A percentile compares a stretch with the other conserved stretches of the same genome.
phyloP scores from a whole-genome alignment of 2,888 invertebrate species.

The Selenia dentaria region DNA sequence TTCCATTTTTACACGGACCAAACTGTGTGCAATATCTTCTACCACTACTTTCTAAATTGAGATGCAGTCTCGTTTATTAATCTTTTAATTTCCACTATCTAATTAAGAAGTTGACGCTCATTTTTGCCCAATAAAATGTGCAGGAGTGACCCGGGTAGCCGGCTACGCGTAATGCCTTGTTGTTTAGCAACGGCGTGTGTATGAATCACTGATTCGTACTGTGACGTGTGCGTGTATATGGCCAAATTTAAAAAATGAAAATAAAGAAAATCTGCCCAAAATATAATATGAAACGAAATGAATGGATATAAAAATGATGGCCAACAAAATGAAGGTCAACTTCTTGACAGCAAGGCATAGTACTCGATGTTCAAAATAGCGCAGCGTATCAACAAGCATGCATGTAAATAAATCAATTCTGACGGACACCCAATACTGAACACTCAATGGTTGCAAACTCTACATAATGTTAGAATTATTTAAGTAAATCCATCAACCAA shows the following conservation, averaged over 20 bases:
- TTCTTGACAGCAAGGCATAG: slow-evolving; percentile 92
- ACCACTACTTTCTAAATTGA: slow-evolving; percentile 82
- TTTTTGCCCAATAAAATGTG: slow-evolving; percentile 88
- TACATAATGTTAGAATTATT: slow-evolving; percentile 21
- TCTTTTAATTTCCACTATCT: slow-evolving; percentile 74
- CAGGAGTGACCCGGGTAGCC: slow-evolving; percentile 81
- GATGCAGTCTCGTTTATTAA: slow-evolving; percentile 72
- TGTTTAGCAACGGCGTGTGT: slow-evolving; percentile 75
- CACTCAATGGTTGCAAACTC: slow-evolving; percentile 18
- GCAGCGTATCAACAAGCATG: slow-evolving; percentile 82
- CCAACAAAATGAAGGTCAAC: slow-evolving; percentile 97
- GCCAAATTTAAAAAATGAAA: slow-evolving; percentile 73
- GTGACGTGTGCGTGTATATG: slow-evolving; percentile 69
- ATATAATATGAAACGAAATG: slow-evolving; percentile 80
- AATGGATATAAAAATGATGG: slow-evolving; percentile 90
- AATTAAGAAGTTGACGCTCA: slow-evolving; percentile 94
- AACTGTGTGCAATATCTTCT: slow-evolving; percentile 78
- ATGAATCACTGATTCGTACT: slow-evolving; percentile 68
- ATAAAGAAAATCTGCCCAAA: slow-evolving; percentile 72
- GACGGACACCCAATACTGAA: slow-evolving; percentile 46
- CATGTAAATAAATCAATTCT: slow-evolving; percentile 59
- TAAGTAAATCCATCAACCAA: slow-evolving; percentile 10
- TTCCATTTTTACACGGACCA: slow-evolving; percentile 68
- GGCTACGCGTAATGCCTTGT: slow-evolving; percentile 78
- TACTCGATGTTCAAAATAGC: slow-evolving; percentile 78